Evolutionary conservation across 2,888 invertebrate genomes (phyloP), one percentile per base, ranked within the genome.

Genomic region (Chrysolina americana): DNA sequence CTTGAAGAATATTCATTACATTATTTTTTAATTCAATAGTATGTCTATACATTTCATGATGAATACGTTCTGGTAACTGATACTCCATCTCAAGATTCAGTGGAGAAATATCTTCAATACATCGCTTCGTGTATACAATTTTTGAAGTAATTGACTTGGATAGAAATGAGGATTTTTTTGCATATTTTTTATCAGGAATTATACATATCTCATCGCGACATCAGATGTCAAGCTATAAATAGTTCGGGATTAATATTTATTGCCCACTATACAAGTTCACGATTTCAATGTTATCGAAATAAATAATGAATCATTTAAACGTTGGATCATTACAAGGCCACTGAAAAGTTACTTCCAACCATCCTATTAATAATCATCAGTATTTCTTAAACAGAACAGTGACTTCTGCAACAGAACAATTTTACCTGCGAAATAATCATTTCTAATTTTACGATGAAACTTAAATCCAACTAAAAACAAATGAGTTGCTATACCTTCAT

Each of bases 401-500:
- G 59, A 28, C 21, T 41, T 17, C 17, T 10, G 15, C 44, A 47
- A 28, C 62, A 0, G 8, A 19, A 23, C 21, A 59, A 50, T 23
- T 62, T 50, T 17, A 47, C 13, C 59, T 59, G n/a, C 59, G 4
- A 13, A 19, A 19, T 5, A 50, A 3, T 17, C n/a, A 50, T 17
- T 17, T 28, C 59, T 15, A n/a, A 36, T 28, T 15, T 59, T 59
- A 59, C 28, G 36, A 59, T 59, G 59, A 59, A 36, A 23, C 28
- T 59, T 1, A 50, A 50, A 28, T 59, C n/a, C 59, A 28, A 59
- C 28, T 59, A 53, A 19, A 50, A 71, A 76, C 81, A 80, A 81
- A 86, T 86, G 86, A 87, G 86, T 82, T 86, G 87, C 81, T 85
- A 84, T 81, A 83, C 83, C 63, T 86, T 86, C 76, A 80, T 87